Evolutionary conservation across 1,140 invertebrate genomes (phyloP), one percentile per base, ranked within the genome.

Genomic region (Cotesia glomerata): DNA sequence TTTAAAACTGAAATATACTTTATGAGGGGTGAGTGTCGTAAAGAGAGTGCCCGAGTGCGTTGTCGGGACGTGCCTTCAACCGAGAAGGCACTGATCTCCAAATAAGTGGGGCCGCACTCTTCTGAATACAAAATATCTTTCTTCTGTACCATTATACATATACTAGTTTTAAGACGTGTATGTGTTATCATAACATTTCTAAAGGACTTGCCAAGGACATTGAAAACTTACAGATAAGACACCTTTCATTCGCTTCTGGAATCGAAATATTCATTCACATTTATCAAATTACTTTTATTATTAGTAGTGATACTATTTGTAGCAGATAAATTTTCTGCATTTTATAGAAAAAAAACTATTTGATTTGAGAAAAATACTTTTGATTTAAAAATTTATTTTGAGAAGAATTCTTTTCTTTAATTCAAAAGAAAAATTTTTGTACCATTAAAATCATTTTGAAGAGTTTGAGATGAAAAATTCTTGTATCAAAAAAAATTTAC

Each of bases 1-100:
- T 86, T 86, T 85, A 86, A 85, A 86, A 86, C 85, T 85, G 84
- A 85, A 86, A 86, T 85, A 86, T 86, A 83, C 77, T 78, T 59
- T 35, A 59, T 69, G 76, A 77, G 76, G 75, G 52, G 39, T 62
- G 68, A 52, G 56, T 62, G 73, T 71, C 71, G 71, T 69, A 61
- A 71, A 72, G 56, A 83, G 59, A 69, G 72, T 69, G 62, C 62
- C 52, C 78, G 81, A 79, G 76, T 58, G 56, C 32, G 56, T 26
- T 5, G 13, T 36, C 18, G 14, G 51, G 58, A 80, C 81, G 80
- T 78, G 79, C 77, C 73, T 75, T 59, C 71, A 14, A 62, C 77
- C 70, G 77, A 68, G 80, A 75, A 77, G 75, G 73, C 80, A 80
- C 80, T 86, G 85, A 86, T 86, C 85, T 85, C 80, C 79, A 84